Evolutionary conservation across 2,797 vertebrate genomes (phyloP).

Genomic region (Thripadectes ignobilis): DNA sequence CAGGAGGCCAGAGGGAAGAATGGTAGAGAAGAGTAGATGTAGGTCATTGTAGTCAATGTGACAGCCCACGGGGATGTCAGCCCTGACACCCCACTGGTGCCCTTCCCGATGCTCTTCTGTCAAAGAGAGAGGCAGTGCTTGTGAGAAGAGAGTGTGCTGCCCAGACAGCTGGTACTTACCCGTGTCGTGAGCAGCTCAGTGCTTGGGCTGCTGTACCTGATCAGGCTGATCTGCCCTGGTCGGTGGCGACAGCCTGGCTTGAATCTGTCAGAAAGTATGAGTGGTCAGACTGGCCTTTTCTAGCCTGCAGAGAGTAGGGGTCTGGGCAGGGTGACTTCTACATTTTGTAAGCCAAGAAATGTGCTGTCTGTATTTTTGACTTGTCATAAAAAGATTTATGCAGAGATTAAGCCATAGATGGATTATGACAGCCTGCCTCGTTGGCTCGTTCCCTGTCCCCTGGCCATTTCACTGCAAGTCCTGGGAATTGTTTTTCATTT

Average conservation of each 20-base stretch:
- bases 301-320: background rate
- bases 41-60: conserved; percentile 35
- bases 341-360: background rate
- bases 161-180: background rate
- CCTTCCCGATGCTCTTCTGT: background rate
- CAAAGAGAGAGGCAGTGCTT: background rate
- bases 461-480: background rate
- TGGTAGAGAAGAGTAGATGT: background rate
- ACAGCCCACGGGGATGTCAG: conserved; percentile 26
- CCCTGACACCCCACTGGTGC: background rate
- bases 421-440: background rate
- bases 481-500: background rate
- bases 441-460: background rate
- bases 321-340: background rate
- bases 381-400: background rate
- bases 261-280: background rate
- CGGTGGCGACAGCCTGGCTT: background rate
- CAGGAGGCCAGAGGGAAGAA: conserved; percentile 24
- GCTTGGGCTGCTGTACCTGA: background rate
- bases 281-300: background rate
- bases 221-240: background rate
- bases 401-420: background rate
- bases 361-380: background rate
- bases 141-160: background rate
- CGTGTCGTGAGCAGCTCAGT: background rate